Base-by-base conservation (phyloP, 2,888 invertebrate genomes). In the Hyposoter dolosus region DNA sequence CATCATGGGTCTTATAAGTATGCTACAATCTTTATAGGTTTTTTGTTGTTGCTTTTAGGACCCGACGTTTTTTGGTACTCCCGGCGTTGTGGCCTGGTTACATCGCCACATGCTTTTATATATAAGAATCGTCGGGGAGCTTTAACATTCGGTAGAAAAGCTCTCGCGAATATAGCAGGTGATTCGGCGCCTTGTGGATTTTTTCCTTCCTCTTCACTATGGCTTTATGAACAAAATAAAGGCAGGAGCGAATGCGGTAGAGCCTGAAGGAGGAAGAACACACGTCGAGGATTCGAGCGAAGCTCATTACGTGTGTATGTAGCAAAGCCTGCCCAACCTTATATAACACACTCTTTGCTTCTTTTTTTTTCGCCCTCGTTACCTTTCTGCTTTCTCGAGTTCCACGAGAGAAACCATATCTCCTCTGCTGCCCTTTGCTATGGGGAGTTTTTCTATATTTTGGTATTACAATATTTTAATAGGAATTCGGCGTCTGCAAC, bases 31-130 rank as follows among this genome's bases (percentile, higher is more conserved):
- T 72, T 32, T 79, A 68, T 40, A 40, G 15, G 32, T 65, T 10
- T 23, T 28, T 19, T 53, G 15, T 78, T 75, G 66, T 60, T 32
- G 12, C 35, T 28, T 68, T 68, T 60, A 63, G n/a, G 17, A 65
- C 32, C 56, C 68, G 69, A 76, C 56, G 40, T 40, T 83, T 92
- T 79, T 92, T 91, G 89, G 90, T 90, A 89, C 89, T 89, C 89
- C 87, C 89, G 89, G 90, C 91, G 91, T 92, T 92, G 91, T 88
- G 89, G 88, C 88, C 40, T 45, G 88, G 88, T 88, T 89, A 88
- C 89, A 90, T 89, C 88, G 88, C 89, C 83, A 89, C 90, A 89
- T 89, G 89, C 88, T 89, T 88, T 90, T 68, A 47, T 45, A 50
- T 90, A 90, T 90, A 90, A 90, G 90, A 90, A 90, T 90, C 89